Evolutionary conservation across 2,797 vertebrate genomes (phyloP).

Genomic region (Sebastiscus albofasciatus): DNA sequence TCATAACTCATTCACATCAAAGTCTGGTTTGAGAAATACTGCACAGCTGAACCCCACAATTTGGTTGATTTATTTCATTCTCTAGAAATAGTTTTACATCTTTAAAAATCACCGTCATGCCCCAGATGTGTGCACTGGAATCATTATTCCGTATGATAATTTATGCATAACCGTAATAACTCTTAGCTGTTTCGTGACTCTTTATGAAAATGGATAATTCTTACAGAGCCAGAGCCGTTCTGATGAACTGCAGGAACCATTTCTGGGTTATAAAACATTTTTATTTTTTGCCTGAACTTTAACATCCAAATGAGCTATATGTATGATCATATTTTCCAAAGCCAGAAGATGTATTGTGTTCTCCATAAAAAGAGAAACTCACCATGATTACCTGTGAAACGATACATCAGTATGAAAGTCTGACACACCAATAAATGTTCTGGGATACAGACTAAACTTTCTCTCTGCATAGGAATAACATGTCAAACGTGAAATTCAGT

Average conservation of each 20-base stretch:
- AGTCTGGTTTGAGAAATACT: conserved; percentile 12
- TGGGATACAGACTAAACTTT: conserved; percentile 27
- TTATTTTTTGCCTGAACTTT: background rate
- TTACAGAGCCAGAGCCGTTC: background rate
- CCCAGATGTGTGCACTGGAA: conserved; percentile 12
- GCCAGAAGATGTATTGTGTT: background rate
- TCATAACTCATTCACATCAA: conserved; percentile 44
- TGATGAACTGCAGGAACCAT: conserved; percentile 18
- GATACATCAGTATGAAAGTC: background rate
- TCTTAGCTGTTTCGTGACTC: conserved; percentile 3
- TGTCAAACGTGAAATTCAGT: conserved; percentile 11
- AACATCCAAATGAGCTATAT: background rate
- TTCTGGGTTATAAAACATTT: conserved; percentile 2
- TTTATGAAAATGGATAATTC: background rate
- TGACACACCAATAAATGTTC: conserved; percentile 13
- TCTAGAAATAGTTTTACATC: conserved; percentile 14
- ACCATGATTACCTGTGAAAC: background rate
- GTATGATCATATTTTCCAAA: conserved; percentile 14
- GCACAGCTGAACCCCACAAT: background rate
- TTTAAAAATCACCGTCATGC: background rate
- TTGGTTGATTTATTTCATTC: background rate
- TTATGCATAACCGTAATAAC: conserved; percentile 16
- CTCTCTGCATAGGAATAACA: conserved; percentile 33
- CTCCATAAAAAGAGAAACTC: background rate
- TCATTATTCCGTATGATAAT: conserved; percentile 10